These are phyloP conservation scores for Eucidaris tribuloides DNA, from an alignment of 35 echinoderm and acorn worm species.

Conservation along the genomic window DNA sequence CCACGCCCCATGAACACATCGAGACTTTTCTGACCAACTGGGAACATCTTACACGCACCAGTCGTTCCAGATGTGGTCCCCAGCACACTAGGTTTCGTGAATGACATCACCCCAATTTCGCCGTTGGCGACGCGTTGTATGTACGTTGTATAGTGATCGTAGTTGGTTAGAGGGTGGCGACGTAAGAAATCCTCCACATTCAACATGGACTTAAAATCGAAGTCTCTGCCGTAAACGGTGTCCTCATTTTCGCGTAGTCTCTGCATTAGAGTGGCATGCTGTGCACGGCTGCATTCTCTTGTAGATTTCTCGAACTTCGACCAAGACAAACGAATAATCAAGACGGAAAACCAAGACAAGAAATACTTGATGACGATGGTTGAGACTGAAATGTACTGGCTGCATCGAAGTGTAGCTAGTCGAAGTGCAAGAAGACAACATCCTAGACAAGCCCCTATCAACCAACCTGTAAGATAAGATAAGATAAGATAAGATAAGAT, in stretches of 20 bases:
- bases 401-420: too few relatives aligned
- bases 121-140: constrained; percentile 33
- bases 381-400: background rate
- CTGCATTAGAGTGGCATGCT: background rate
- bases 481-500: too few relatives aligned
- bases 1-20: background rate
- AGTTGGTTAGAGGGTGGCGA: constrained; percentile 22
- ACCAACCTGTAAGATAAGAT: too few relatives aligned
- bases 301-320: background rate
- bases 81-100: background rate
- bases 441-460: too few relatives aligned
- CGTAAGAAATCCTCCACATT: background rate
- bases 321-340: background rate
- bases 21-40: background rate
- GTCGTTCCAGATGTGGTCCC: constrained; percentile 24
- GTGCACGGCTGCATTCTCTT: background rate
- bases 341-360: background rate
- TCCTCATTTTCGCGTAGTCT: constrained; percentile 2
- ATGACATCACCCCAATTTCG: constrained; percentile 9
- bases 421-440: too few relatives aligned
- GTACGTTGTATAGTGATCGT: constrained; percentile 16
- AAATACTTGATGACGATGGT: background rate
- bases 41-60: constrained; percentile 14
- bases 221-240: constrained; percentile 16
- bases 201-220: background rate